phyloP scores from a whole-genome alignment of 1,140 invertebrate species.

The Patella vulgata region DNA sequence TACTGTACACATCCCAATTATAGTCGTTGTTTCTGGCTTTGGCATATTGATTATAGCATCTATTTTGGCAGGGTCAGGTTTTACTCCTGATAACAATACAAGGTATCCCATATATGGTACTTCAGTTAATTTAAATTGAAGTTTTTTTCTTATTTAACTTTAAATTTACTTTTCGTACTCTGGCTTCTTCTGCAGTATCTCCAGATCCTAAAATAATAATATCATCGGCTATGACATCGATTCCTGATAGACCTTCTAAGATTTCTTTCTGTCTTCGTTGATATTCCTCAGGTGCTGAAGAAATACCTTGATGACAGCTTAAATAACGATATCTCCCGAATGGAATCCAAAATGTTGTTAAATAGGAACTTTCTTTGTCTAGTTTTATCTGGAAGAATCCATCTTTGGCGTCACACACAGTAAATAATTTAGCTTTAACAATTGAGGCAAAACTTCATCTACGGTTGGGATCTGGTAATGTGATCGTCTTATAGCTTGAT shows the following conservation, averaged over 20 bases:
- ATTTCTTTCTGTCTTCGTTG: slow-evolving; percentile 52
- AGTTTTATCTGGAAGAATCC: slow-evolving; percentile 67
- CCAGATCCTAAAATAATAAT: slow-evolving; percentile 49
- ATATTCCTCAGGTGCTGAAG: slow-evolving; percentile 38
- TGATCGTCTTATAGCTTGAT: too few relatives aligned
- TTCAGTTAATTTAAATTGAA: slow-evolving; percentile 46
- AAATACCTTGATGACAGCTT: background rate
- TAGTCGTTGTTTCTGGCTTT: slow-evolving; percentile 9
- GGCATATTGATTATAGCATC: slow-evolving; percentile 45
- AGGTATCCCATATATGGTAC: slow-evolving; percentile 37
- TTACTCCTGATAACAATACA: slow-evolving; percentile 56
- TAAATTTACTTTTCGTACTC: slow-evolving; percentile 31
- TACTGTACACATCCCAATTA: too few relatives aligned
- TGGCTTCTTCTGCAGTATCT: slow-evolving; percentile 5
- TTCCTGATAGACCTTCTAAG: slow-evolving; percentile 52
- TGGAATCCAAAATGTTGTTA: slow-evolving; percentile 35
- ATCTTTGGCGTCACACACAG: slow-evolving; percentile 66
- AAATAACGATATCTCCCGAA: slow-evolving; percentile 15
- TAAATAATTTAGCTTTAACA: slow-evolving; percentile 65
- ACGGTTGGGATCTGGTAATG: slow-evolving; percentile 31
- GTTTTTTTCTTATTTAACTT: slow-evolving; percentile 58
- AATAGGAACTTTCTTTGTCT: slow-evolving; percentile 41
- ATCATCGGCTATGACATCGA: slow-evolving; percentile 61
- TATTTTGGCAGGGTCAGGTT: slow-evolving; percentile 59
- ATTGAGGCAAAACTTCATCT: slow-evolving; percentile 36